phyloP scores from a whole-genome alignment of 2,797 vertebrate species.

The Phoebastria nigripes region DNA sequence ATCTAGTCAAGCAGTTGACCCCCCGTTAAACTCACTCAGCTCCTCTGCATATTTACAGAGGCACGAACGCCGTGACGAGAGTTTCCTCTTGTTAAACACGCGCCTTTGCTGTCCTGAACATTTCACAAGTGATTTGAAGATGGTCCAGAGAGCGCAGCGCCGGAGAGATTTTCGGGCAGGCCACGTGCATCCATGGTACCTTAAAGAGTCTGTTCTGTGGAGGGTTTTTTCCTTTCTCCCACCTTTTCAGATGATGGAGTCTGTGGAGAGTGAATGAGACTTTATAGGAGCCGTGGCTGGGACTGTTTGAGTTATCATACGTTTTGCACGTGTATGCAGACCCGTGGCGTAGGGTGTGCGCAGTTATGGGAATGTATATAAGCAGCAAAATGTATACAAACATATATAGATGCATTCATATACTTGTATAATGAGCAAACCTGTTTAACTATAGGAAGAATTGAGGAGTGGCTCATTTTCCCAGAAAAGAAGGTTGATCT shows the following conservation, averaged over 20 bases:
- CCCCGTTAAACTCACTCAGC: background rate
- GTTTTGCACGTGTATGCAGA: accelerated
- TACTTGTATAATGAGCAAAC: background rate
- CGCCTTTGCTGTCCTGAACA: accelerated
- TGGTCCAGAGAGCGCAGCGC: accelerated
- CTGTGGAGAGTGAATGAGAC: background rate
- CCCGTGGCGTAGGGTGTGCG: background rate
- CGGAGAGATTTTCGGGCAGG: background rate
- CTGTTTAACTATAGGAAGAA: background rate
- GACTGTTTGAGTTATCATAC: accelerated
- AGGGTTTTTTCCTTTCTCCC: background rate
- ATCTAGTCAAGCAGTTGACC: background rate
- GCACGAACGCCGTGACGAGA: accelerated
- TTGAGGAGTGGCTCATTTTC: background rate
- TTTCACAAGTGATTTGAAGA: background rate
- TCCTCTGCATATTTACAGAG: background rate
- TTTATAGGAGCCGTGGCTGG: accelerated
- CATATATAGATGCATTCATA: accelerated
- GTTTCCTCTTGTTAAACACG: background rate
- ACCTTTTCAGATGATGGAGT: background rate
- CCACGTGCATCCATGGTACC: accelerated
- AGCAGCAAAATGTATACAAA: background rate
- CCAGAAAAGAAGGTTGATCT: background rate
- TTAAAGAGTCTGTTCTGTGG: no score
- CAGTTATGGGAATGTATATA: accelerated